Percentiles rank a stretch among this genome's conserved stretches.
Evolutionary conservation across 2,113 vertebrate genomes (phyloP).

Genomic region (Pseudorectes ferrugineus): DNA sequence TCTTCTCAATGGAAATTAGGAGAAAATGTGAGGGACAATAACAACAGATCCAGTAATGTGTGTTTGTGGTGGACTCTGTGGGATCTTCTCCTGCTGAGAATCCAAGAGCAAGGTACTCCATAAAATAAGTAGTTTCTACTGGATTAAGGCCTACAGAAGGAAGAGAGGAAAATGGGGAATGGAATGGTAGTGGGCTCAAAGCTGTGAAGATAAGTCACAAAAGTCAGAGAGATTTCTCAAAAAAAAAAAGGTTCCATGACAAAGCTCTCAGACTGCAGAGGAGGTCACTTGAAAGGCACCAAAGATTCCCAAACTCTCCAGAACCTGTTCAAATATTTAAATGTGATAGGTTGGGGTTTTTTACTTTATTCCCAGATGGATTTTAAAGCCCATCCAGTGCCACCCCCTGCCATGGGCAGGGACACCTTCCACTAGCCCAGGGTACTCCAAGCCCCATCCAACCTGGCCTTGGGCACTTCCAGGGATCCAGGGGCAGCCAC

Average conservation of each 20-base stretch:
- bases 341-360: fast-evolving
- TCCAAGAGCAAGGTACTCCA: not conserved
- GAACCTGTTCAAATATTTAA: not conserved
- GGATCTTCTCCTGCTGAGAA: not conserved
- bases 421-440: fast-evolving
- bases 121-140: not conserved
- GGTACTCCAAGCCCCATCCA: fast-evolving
- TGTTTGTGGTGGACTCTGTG: not conserved
- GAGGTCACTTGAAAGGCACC: not conserved
- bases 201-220: not conserved
- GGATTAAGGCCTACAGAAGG: not conserved
- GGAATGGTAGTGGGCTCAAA: not conserved
- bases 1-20: not conserved
- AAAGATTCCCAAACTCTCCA: not conserved
- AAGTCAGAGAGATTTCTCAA: not conserved
- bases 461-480: fast-evolving
- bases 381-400: fast-evolving
- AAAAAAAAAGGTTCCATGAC: not conserved
- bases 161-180: not conserved
- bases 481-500: not conserved
- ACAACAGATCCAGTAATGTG: not conserved
- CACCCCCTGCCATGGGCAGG: not conserved
- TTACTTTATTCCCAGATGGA: not conserved
- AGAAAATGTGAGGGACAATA: not conserved
- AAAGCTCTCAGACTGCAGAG: not conserved